Base-by-base conservation (phyloP, 2,888 invertebrate genomes). In the Agrotis puta region DNA sequence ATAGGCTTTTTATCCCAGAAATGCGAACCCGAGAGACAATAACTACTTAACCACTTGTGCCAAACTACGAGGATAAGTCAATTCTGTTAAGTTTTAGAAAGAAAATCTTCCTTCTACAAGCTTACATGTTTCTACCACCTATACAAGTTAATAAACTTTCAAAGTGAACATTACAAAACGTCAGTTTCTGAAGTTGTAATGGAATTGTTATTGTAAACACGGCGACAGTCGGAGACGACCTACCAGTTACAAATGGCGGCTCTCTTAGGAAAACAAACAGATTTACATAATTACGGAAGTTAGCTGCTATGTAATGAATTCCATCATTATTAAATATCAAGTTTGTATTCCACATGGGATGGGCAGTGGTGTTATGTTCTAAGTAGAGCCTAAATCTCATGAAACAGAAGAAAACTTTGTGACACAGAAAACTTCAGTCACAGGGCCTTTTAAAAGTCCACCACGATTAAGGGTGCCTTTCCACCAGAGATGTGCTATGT, bases 261-360 rank as follows among this genome's bases (percentile, higher is more conserved):
- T 63, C 67, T 54, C 61, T 54, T 56, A 53, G 51, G 67, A 67
- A 84, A 84, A 85, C 84, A 80, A 65, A 64, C 39, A 64, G 53
- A 85, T 86, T 86, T 84, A 82, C 81, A 77, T 81, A 84, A 81
- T 56, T 75, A 76, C 39, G 1, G n/a, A n/a, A n/a, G n/a, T 11
- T 39, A 1, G 39, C 39, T 39, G 11, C 54, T 66, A 54, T 70
- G 70, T 79, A 80, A 83, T 74, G 75, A 79, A 76, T 76, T 71
- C 64, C 48, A 70, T 57, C 20, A 27, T 16, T 75, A 57, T 57
- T 56, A 67, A 18, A 59, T 16, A 77, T 51, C 22, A 56, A 24
- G 39, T 47, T 47, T 48, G 6, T 45, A 20, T 51, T 50, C 27
- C 18, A 18, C 3, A 22, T 2, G n/a, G 43, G 2, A 9, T 22